A percentile compares a stretch with the other conserved stretches of the same genome.
These are phyloP conservation scores for Acanthosepion esculentum DNA, from an alignment of 2,888 invertebrate species.

Conservation along the genomic window DNA sequence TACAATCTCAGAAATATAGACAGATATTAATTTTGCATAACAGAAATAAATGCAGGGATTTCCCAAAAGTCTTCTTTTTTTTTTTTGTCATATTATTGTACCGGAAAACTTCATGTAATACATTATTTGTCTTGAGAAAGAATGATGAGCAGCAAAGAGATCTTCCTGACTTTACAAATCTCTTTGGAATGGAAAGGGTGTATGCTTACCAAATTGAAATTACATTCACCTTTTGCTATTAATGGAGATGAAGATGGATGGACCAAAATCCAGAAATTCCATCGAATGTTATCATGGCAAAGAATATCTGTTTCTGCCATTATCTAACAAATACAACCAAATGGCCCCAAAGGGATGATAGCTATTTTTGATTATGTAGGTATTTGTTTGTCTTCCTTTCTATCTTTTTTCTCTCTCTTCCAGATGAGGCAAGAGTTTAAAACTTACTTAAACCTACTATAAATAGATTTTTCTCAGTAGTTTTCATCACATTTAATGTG, in stretches of 20 bases:
- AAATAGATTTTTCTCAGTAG: too few relatives aligned
- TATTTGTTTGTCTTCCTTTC: not conserved
- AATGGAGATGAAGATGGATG: not conserved
- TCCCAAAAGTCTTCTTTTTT: too few relatives aligned
- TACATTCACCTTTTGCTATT: not conserved
- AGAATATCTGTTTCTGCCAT: not conserved
- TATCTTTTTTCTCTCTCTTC: not conserved
- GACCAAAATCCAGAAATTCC: not conserved
- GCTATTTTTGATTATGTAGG: not conserved
- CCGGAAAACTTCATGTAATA: too few relatives aligned
- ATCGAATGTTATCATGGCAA: not conserved
- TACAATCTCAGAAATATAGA: too few relatives aligned
- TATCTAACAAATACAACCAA: conserved; percentile 20
- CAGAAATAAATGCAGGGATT: too few relatives aligned
- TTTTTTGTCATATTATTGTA: too few relatives aligned
- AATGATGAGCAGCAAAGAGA: too few relatives aligned
- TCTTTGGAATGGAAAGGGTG: not conserved
- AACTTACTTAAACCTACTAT: not conserved
- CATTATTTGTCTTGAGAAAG: too few relatives aligned
- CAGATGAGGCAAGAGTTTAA: not conserved
- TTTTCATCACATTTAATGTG: too few relatives aligned
- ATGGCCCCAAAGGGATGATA: not conserved
- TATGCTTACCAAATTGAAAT: not conserved
- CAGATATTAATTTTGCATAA: too few relatives aligned
- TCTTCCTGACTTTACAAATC: not conserved